Evolutionary conservation across 2,888 invertebrate species (phyloP).

Genomic region (Thysanoteuthis rhombus): DNA sequence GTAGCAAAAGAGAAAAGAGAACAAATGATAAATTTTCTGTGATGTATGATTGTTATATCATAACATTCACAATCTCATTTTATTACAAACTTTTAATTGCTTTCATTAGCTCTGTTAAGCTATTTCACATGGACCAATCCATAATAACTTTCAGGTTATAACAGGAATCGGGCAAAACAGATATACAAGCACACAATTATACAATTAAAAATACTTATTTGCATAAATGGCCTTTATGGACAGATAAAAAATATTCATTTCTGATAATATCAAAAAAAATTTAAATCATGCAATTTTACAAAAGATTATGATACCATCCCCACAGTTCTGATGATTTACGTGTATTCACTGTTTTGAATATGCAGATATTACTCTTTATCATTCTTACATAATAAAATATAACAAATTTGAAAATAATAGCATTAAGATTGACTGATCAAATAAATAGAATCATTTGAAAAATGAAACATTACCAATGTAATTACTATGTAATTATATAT

Average conservation of each 20-base stretch:
- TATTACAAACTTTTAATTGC: too few species aligned
- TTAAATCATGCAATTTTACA: background rate
- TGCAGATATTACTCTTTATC: background rate
- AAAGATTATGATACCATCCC: background rate
- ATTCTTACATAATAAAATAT: background rate
- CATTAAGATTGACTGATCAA: background rate
- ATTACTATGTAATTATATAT: background rate
- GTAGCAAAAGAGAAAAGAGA: background rate
- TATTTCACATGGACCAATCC: too few species aligned
- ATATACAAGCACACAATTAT: too few species aligned
- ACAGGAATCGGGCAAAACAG: too few species aligned
- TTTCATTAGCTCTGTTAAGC: too few species aligned
- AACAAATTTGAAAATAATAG: background rate
- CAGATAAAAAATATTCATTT: background rate
- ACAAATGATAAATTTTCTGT: too few species aligned
- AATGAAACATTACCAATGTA: background rate
- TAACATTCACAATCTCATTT: too few species aligned
- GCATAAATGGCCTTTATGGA: background rate
- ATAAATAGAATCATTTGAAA: background rate
- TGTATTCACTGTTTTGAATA: background rate
- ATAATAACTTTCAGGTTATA: too few species aligned
- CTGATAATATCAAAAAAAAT: background rate
- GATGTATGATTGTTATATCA: too few species aligned
- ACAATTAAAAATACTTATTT: background rate
- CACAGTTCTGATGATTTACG: background rate